These are phyloP conservation scores for Sapayoa aenigma DNA, from an alignment of 2,113 vertebrate genomes.

Conservation along the genomic window DNA sequence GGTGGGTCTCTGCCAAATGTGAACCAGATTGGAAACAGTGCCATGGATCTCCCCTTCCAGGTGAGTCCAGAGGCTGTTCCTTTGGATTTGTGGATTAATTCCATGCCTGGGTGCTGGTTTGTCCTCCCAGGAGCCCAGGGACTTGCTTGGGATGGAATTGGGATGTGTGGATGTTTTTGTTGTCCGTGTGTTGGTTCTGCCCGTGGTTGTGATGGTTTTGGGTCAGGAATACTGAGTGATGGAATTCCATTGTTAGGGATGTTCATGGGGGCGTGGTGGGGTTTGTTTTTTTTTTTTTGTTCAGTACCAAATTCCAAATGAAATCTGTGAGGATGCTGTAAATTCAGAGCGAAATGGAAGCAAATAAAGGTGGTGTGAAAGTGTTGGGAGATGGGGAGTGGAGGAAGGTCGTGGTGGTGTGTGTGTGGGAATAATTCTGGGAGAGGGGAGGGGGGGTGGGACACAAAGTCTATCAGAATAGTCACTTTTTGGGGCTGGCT, in stretches of 20 bases:
- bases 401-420: background rate
- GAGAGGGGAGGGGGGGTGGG: background rate
- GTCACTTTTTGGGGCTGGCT: background rate
- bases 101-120: background rate
- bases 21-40: slow-evolving; percentile 97
- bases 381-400: background rate
- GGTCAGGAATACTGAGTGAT: background rate
- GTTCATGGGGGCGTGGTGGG: background rate
- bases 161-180: background rate
- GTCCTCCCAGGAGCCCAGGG: background rate
- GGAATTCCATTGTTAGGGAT: background rate
- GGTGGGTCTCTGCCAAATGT: slow-evolving; percentile 98
- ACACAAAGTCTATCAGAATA: background rate
- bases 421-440: background rate
- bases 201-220: background rate
- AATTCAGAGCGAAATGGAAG: background rate
- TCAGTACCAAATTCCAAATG: background rate
- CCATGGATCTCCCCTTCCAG: slow-evolving; percentile 97
- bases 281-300: too few relatives aligned
- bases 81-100: background rate
- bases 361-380: background rate
- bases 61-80: slow-evolving; percentile 68
- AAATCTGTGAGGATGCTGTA: background rate
- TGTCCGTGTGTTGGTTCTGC: background rate
- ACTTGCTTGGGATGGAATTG: too few relatives aligned